Conservation (phyloP, 2,797 vertebrate genomes). For the Sphenodon punctatus region DNA sequence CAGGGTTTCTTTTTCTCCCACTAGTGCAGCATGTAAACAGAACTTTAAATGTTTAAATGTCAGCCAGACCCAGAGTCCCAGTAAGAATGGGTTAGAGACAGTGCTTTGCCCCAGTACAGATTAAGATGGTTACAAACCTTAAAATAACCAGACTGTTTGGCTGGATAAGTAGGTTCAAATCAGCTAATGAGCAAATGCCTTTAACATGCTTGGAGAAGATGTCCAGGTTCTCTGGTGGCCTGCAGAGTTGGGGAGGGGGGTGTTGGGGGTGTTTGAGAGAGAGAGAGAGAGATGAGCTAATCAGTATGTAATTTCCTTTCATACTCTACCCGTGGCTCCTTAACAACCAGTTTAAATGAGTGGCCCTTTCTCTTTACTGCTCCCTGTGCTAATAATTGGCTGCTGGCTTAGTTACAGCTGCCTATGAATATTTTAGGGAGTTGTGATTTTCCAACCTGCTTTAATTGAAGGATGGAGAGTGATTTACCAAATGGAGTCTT, state of each 20-base stretch:
- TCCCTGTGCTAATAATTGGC: slow-evolving; percentile 52
- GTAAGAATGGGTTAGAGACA: neutral
- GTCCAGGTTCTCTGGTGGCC: slow-evolving; percentile 39
- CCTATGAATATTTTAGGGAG: slow-evolving; percentile 61
- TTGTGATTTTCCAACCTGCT: slow-evolving; percentile 44
- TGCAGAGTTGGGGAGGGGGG: slow-evolving; percentile 26
- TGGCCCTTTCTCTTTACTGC: slow-evolving; percentile 55
- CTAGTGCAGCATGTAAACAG: no score
- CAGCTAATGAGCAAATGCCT: slow-evolving; percentile 54
- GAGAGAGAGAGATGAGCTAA: slow-evolving; percentile 59
- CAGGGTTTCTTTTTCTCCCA: no score
- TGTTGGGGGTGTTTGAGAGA: no score
- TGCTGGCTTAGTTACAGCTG: slow-evolving; percentile 39
- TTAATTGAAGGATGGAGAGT: slow-evolving; percentile 34
- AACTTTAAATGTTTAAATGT: no score
- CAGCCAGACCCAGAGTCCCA: neutral
- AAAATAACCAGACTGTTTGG: neutral
- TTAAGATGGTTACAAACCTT: neutral
- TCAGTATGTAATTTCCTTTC: slow-evolving; percentile 64
- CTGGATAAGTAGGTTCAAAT: slow-evolving; percentile 53
- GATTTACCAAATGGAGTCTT: slow-evolving; percentile 38
- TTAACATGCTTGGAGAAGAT: slow-evolving; percentile 42
- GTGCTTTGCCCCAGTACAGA: fast-evolving
- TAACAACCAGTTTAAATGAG: slow-evolving; percentile 65
- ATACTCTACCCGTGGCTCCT: slow-evolving; percentile 52